A percentile compares a stretch with the other conserved stretches of the same genome.
Evolutionary conservation across 2,797 vertebrate genomes (phyloP).

Genomic region (Catharus ustulatus): DNA sequence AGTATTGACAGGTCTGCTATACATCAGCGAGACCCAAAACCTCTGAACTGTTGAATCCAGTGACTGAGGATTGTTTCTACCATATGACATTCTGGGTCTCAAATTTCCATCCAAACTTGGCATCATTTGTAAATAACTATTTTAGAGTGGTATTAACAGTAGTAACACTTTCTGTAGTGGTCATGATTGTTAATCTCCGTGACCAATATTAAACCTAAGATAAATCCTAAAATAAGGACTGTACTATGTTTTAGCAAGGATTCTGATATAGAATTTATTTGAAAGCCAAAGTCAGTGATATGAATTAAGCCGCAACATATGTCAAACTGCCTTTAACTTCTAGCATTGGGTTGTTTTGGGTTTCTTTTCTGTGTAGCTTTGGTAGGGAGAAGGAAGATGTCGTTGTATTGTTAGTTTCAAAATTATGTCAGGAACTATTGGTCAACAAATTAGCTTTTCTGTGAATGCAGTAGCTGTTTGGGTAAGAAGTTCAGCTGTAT

Average conservation of each 20-base stretch:
- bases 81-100: neutral
- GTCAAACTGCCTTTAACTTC: neutral
- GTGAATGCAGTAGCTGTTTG: neutral
- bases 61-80: neutral
- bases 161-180: neutral
- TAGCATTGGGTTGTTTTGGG: neutral
- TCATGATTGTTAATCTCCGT: neutral
- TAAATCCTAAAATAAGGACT: neutral
- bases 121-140: neutral
- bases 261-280: neutral
- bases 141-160: neutral
- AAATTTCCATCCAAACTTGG: neutral
- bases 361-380: neutral
- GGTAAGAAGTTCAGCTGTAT: neutral
- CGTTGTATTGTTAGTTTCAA: neutral
- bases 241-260: neutral
- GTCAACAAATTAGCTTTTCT: neutral
- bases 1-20: neutral
- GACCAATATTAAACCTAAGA: neutral
- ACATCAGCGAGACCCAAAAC: neutral
- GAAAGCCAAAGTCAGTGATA: neutral
- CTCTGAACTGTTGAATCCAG: neutral
- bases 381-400: fast-evolving
- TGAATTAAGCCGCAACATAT: neutral
- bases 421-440: neutral